A percentile compares a stretch with the other conserved stretches of the same genome.
phyloP scores from a whole-genome alignment of 2,888 invertebrate species.

The Neocrepidodera transversa region DNA sequence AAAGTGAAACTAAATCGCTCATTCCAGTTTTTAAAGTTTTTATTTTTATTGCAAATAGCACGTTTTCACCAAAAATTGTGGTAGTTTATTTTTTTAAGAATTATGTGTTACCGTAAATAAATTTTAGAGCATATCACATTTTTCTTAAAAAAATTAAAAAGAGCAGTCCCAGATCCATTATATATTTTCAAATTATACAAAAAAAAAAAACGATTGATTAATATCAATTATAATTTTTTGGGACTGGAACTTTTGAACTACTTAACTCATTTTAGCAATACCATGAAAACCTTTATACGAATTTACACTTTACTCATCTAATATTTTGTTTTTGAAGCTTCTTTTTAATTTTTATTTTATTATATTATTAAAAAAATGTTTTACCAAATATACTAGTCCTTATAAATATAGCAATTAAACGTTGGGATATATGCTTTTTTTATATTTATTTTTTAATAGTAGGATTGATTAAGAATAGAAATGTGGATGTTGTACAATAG shows the following conservation, averaged over 20 bases:
- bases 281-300: neutral
- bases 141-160: constrained; percentile 6
- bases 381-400: constrained; percentile 44
- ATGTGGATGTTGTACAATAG: constrained; percentile 15
- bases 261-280: neutral
- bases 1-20: constrained; percentile 29
- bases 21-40: constrained; percentile 30
- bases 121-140: neutral
- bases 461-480: constrained; percentile 20
- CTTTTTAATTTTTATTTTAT: constrained; percentile 19
- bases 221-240: too few relatives aligned
- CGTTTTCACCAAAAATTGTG: neutral
- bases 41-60: constrained; percentile 14
- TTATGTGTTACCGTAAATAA: neutral
- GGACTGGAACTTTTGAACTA: too few relatives aligned
- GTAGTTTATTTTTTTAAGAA: neutral
- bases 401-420: constrained; percentile 32
- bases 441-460: constrained; percentile 35
- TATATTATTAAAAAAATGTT: constrained; percentile 32
- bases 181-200: too few relatives aligned
- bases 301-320: neutral
- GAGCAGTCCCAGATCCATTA: too few relatives aligned
- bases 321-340: neutral
- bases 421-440: constrained; percentile 37
- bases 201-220: too few relatives aligned